Evolutionary conservation across 2,888 invertebrate species (phyloP), one percentile per base, ranked within the genome.

Genomic region (Torymus texanus): DNA sequence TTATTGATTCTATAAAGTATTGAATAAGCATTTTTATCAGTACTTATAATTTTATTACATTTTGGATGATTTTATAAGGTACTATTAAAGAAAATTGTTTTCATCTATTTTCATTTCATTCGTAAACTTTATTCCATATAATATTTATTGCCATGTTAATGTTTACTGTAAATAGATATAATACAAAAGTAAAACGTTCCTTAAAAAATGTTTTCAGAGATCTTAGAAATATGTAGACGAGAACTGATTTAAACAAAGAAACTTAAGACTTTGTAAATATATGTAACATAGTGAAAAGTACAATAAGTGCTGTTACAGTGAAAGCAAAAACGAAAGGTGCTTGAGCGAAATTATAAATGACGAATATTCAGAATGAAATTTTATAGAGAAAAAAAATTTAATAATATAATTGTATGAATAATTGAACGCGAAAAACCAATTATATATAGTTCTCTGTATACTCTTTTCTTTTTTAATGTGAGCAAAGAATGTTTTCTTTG

Each of bases 271-370:
- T 86, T 89, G 88, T 87, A 89, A 87, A 88, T 81, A 81, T 82
- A 83, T 89, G 88, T 89, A 88, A 83, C 79, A 88, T 88, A 88
- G 85, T 84, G 84, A 83, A 84, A 84, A 76, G 71, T 84, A 83
- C 83, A 83, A 73, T 83, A 83, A 83, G 83, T 82, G 77, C 83
- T 82, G 84, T 84, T 84, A 83, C 75, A 82, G 82, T 84, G 80
- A 83, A 84, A 83, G 78, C 21, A 24, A 81, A 65, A 24, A 78
- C 55, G 29, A 63, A 59, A 58, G 67, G 55, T 75, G 59, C 50
- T 81, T 41, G 55, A 68, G 71, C 66, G 41, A 66, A 80, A 68
- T 74, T 65, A 61, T 70, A 53, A 73, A 51, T 67, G 51, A 24
- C 2, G 21, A 67, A 63, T 62, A 63, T 68, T 74, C 29, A 63